Evolutionary conservation across 2,113 vertebrate genomes (phyloP).

Genomic region (Sinocyclocheilus anophthalmus): DNA sequence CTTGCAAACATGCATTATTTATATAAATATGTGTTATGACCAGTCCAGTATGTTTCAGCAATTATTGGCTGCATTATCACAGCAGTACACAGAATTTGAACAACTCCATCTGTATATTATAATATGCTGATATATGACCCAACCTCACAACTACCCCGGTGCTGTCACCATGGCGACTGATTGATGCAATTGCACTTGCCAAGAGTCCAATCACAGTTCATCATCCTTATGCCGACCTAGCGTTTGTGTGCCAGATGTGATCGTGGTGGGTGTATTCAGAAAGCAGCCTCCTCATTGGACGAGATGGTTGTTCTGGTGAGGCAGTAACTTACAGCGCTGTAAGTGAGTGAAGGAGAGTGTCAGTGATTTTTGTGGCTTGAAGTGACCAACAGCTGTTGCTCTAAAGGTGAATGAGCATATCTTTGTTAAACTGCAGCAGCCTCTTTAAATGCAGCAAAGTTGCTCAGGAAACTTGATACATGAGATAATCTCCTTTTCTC

Average conservation of each 20-base stretch:
- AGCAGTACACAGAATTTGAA: neutral
- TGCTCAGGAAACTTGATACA: neutral
- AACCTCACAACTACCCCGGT: neutral
- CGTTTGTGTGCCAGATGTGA: conserved; percentile 42
- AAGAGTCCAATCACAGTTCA: conserved; percentile 42
- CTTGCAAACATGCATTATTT: neutral
- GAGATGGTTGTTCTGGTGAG: conserved; percentile 4
- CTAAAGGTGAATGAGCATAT: conserved; percentile 20
- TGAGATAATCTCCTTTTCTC: neutral
- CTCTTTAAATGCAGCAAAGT: neutral
- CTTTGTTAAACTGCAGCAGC: conserved; percentile 25
- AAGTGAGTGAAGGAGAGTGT: neutral
- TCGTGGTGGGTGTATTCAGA: conserved; percentile 25
- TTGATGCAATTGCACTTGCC: conserved; percentile 25
- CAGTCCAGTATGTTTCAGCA: neutral
- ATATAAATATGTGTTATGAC: neutral
- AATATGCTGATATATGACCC: neutral
- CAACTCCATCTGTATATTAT: neutral
- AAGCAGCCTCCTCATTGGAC: conserved; percentile 18
- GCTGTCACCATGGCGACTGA: neutral
- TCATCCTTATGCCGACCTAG: conserved; percentile 40
- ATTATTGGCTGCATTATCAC: neutral
- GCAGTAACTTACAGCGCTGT: conserved; percentile 20
- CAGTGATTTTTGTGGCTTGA: conserved; percentile 24
- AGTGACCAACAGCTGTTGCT: neutral